Base-by-base conservation (phyloP, 2,797 vertebrate genomes). In the Pseudomugil gertrudae region DNA sequence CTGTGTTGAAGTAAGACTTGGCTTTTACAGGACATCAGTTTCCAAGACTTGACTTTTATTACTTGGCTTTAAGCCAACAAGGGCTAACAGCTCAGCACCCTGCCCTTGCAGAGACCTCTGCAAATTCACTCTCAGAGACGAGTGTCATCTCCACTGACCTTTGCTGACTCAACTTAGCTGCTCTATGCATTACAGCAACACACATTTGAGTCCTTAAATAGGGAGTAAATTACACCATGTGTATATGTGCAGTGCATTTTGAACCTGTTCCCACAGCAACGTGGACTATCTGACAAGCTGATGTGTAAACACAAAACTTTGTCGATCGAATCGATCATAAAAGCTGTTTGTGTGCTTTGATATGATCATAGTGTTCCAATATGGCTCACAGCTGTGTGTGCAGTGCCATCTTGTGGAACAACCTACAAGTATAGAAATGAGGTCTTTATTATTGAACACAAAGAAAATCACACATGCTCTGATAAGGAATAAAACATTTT, bases 321-420 rank as follows among this genome's bases (percentile, higher is more conserved):
- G 69, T 82, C 78, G 75, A 80, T 85, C 40, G 40, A 87, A 80
- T 58, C 71, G 80, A 84, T 85, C 71, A 77, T 66, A 79, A 75
- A 61, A 63, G 60, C 80, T 72, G 66, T 73, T 65, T 74, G 74
- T 51, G 65, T 0, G 9, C 67, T 75, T 82, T 83, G 72, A 84
- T 84, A 47, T 40, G 52, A 30, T 56, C 51, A 2, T 30, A 26
- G 52, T 35, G 5, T 40, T 64, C 32, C 9, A 3, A 21, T 51
- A n/a, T 3, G 33, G 38, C 38, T 27, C 54, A 87, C 84, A 73
- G 66, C 59, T 24, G 40, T 76, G 84, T 65, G 74, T 74, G 88
- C 87, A 93, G 78, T 90, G 87, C 87, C 92, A 93, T 84, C 92
- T 92, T 88, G 87, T 91, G 91, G 24, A 1, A 9, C 2, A 56